Conservation (phyloP, 2,797 vertebrate genomes). For the Danio kyathit region DNA sequence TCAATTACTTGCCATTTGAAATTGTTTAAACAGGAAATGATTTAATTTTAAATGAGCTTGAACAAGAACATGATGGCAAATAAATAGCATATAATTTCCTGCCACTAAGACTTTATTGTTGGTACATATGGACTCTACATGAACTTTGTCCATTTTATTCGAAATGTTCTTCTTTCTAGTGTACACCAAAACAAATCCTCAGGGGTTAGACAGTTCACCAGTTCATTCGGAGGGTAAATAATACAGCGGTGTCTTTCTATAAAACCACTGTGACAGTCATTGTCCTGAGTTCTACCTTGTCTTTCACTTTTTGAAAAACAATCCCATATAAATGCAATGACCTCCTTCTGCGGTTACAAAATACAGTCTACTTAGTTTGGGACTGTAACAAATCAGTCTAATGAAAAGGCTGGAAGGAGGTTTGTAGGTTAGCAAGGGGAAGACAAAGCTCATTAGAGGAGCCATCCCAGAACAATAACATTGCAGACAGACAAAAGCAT, state of each 20-base stretch:
- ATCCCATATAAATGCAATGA: conserved; percentile 47
- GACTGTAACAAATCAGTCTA: conserved; percentile 60
- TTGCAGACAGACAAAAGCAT: conserved; percentile 40
- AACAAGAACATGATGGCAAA: background rate
- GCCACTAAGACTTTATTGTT: background rate
- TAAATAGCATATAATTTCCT: too few relatives aligned
- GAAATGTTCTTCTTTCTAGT: background rate
- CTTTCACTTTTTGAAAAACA: conserved; percentile 58
- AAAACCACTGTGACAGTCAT: conserved; percentile 27
- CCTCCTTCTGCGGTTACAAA: conserved; percentile 58
- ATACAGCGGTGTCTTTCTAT: conserved; percentile 37
- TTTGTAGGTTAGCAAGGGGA: conserved; percentile 58
- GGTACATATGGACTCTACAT: background rate
- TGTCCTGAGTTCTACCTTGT: conserved; percentile 41
- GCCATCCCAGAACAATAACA: conserved; percentile 53
- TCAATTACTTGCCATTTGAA: too few relatives aligned
- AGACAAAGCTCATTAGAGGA: conserved; percentile 59
- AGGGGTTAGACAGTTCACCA: conserved; percentile 22
- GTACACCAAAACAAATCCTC: background rate
- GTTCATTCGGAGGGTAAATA: conserved; percentile 18
- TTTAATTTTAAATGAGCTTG: too few relatives aligned
- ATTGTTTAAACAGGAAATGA: too few relatives aligned
- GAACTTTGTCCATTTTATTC: background rate
- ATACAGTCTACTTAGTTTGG: conserved; percentile 57
- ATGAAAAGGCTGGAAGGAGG: conserved; percentile 53